Conservation (phyloP, 2,113 vertebrate genomes). For the Gulo gulo region DNA sequence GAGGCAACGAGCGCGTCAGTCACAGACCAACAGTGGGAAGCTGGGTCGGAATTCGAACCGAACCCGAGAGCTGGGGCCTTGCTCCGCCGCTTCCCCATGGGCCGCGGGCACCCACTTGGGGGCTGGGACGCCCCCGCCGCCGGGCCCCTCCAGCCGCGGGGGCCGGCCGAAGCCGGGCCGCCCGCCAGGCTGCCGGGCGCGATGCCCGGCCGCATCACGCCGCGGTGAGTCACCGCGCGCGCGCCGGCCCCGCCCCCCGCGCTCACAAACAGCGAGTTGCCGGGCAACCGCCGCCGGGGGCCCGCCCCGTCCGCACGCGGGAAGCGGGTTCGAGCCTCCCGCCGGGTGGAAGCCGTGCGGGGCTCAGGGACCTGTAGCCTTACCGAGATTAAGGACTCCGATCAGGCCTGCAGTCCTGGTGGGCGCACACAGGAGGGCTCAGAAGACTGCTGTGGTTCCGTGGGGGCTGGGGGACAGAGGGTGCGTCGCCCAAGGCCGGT, state of each 20-base stretch:
- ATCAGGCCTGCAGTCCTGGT: background rate
- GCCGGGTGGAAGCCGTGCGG: rapidly evolving
- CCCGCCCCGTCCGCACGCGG: rapidly evolving
- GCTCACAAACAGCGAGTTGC: constrained; percentile 78
- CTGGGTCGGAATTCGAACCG: background rate
- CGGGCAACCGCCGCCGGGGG: constrained; percentile 6
- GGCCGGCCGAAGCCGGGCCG: constrained; percentile 47
- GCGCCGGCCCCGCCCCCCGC: constrained; percentile 53
- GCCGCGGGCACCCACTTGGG: background rate
- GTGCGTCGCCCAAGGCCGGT: background rate
- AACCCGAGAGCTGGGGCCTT: background rate
- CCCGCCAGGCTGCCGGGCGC: constrained; percentile 73
- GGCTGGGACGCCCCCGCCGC: background rate
- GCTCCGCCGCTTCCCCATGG: background rate
- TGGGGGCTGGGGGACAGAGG: background rate
- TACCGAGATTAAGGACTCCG: background rate
- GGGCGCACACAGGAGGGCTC: background rate
- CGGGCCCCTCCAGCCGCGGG: constrained; percentile 12
- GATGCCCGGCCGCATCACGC: constrained; percentile 67
- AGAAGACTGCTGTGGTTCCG: background rate
- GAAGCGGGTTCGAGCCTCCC: constrained; percentile 44
- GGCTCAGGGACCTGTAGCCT: background rate
- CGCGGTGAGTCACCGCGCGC: constrained; percentile 75
- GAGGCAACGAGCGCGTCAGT: background rate
- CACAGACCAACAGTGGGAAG: background rate